Evolutionary conservation across 2,797 vertebrate species (phyloP), one percentile per base, ranked within the genome.

Genomic region (Phrynocephalus guinanensis): DNA sequence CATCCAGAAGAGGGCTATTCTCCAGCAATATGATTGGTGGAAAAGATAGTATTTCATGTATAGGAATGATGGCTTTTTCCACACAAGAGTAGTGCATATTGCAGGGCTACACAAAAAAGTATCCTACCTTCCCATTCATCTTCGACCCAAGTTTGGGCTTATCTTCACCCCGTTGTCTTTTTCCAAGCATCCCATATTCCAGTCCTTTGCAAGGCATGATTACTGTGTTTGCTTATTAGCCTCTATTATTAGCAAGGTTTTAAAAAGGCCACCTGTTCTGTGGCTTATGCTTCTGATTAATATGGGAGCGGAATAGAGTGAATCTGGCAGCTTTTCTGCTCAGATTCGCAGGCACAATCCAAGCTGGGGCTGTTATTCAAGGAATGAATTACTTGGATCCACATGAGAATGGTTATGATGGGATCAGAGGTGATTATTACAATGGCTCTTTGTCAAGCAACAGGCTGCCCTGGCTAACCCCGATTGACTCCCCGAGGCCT

Each of bases 381-480:
- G 56, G 70, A 86, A 75, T 76, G 52, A 79, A 83, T 76, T 63
- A 15, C 71, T 87, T 87, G 63, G 79, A 84, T 82, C 82, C 78
- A 76, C 9, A 28, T 71, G 22, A 87, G 71, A 80, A 70, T 87
- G 75, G 56, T 48, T 80, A 48, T 60, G 48, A 68, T 79, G 76
- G 48, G 76, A 68, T 86, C 82, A 66, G 86, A 79, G 70, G 48
- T 80, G 76, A 24, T 81, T 75, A 83, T 84, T 83, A 89, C 70
- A 75, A 89, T 80, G 50, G 44, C 48, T 86, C 68, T 86, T 89
- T 73, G 56, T 89, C 71, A 48, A 84, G 30, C 60, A 20, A n/a
- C 28, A 26, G 81, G n/a, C n/a, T 79, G 15, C 9, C 68, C 66
- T 50, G 15, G 50, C 33, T 22, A 8, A 84, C 38, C 33, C 60